Percentiles rank a stretch among this genome's conserved stretches.
Conservation (phyloP, 1,140 invertebrate genomes). For the Metopolophium dirhodum region DNA sequence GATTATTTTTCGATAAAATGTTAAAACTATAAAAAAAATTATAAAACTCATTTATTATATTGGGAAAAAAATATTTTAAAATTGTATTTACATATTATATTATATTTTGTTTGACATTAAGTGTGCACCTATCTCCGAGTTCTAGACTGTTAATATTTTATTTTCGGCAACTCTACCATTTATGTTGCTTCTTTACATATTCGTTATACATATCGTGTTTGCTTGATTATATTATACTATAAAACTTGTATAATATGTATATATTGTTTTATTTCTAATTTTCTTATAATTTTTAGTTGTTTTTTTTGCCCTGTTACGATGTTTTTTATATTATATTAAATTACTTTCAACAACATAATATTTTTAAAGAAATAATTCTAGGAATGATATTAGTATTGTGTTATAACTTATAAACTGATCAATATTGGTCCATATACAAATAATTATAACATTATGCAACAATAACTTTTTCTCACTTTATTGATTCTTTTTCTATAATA, state of each 20-base stretch:
- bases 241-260: too few species aligned
- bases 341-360: neutral
- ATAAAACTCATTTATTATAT: neutral
- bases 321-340: neutral
- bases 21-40: too few species aligned
- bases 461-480: neutral
- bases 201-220: neutral
- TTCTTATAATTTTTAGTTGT: neutral
- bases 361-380: neutral
- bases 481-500: neutral
- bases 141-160: neutral
- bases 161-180: neutral
- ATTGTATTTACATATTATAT: neutral
- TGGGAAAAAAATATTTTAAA: neutral
- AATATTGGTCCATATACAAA: neutral
- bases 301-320: neutral
- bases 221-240: too few species aligned
- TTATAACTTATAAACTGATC: neutral
- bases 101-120: neutral
- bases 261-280: neutral
- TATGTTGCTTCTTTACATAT: neutral
- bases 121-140: neutral
- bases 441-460: neutral
- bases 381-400: neutral
- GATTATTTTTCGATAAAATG: slow-evolving; percentile 41